Evolutionary conservation across 2,888 invertebrate species (phyloP).

Genomic region (Hemaris fuciformis): DNA sequence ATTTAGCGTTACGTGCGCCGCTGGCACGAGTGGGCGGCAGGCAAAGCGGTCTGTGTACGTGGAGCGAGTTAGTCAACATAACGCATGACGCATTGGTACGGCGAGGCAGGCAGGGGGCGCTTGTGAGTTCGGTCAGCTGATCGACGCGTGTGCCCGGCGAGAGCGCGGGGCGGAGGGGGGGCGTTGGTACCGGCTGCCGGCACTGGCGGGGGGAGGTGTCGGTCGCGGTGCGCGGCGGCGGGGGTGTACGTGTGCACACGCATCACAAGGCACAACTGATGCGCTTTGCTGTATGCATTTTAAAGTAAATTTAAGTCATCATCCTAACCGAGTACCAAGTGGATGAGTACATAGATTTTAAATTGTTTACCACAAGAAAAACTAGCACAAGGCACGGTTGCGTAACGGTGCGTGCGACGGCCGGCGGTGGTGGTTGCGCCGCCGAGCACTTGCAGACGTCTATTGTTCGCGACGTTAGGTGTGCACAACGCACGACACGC

Average conservation of each 20-base stretch:
- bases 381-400: slow-evolving; percentile 63
- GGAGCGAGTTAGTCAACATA: slow-evolving; percentile 50
- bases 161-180: slow-evolving; percentile 20
- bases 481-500: slow-evolving; percentile 65
- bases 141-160: slow-evolving; percentile 50
- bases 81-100: slow-evolving; percentile 56
- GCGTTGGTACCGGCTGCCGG: slow-evolving; percentile 20
- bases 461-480: slow-evolving; percentile 40
- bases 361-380: slow-evolving; percentile 53
- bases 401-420: slow-evolving; percentile 56
- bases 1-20: slow-evolving; percentile 40
- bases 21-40: slow-evolving; percentile 45
- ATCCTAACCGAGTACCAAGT: slow-evolving; percentile 37
- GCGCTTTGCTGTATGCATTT: slow-evolving; percentile 50
- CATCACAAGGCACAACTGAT: slow-evolving; percentile 47
- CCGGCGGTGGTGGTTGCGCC: slow-evolving; percentile 31
- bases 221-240: slow-evolving; percentile 19
- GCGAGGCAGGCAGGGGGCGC: slow-evolving; percentile 45
- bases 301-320: slow-evolving; percentile 44
- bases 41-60: slow-evolving; percentile 47
- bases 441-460: slow-evolving; percentile 32
- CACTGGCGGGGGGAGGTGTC: background rate
- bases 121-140: slow-evolving; percentile 69
- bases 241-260: slow-evolving; percentile 48
- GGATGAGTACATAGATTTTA: slow-evolving; percentile 34